These are phyloP conservation scores for Numenius phaeopus DNA, from an alignment of 2,797 vertebrate species.

Conservation along the genomic window DNA sequence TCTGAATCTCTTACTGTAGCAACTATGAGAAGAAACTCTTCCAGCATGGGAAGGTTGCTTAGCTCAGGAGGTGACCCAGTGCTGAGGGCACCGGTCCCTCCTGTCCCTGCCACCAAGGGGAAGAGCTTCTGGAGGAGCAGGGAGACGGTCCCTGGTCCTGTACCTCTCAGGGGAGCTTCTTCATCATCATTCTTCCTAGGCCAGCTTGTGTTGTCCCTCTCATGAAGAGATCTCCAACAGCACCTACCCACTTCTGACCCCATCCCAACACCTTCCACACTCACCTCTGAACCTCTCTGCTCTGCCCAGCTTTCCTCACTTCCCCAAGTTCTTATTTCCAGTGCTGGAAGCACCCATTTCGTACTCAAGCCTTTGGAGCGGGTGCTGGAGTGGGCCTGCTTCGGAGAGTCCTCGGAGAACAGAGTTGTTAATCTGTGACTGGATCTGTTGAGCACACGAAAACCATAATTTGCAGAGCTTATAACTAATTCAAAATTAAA, in stretches of 20 bases:
- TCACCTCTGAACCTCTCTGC: not conserved
- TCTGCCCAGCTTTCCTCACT: not conserved
- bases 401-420: not conserved
- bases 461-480: not conserved
- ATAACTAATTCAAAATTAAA: conserved; percentile 7
- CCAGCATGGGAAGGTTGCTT: not conserved
- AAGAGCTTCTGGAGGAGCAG: not conserved
- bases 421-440: not conserved
- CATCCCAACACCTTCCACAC: not conserved
- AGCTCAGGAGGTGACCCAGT: not conserved
- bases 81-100: not conserved
- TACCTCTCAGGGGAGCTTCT: rapidly evolving
- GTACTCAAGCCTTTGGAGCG: not conserved
- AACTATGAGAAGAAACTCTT: not conserved
- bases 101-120: not conserved
- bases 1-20: not conserved
- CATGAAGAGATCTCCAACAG: not conserved
- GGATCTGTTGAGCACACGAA: conserved; percentile 5
- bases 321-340: not conserved
- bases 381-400: not conserved
- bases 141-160: not conserved
- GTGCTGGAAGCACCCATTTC: not conserved
- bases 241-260: not conserved
- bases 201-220: not conserved
- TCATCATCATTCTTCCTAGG: not conserved